Evolutionary conservation across 64 coral and sea anemone species (phyloP).

Genomic region (Pocillopora damicornis): DNA sequence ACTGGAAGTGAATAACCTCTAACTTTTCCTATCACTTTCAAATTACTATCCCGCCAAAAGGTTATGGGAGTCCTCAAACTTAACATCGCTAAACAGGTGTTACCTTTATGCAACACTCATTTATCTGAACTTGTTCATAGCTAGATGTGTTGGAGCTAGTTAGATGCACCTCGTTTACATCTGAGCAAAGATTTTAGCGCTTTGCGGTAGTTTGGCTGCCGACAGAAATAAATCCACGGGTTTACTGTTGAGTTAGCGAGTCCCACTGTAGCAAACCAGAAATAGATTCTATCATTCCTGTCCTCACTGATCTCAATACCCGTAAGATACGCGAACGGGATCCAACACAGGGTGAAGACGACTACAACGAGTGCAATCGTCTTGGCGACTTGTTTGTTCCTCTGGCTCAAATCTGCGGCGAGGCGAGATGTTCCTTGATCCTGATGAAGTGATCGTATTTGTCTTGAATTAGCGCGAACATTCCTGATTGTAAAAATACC

Average conservation of each 20-base stretch:
- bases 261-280: not conserved
- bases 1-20: too few relatives aligned
- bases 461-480: not conserved
- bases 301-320: not conserved
- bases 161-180: not conserved
- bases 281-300: not conserved
- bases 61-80: too few relatives aligned
- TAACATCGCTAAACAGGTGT: too few relatives aligned
- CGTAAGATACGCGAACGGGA: not conserved
- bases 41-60: too few relatives aligned
- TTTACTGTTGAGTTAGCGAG: not conserved
- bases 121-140: too few relatives aligned
- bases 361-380: not conserved
- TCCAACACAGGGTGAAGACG: slow-evolving; percentile 21
- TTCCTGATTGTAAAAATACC: not conserved
- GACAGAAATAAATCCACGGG: slow-evolving; percentile 21
- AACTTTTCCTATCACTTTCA: too few relatives aligned
- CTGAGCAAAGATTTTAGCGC: not conserved
- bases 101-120: too few relatives aligned
- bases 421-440: not conserved
- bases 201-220: not conserved
- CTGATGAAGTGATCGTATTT: not conserved
- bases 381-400: slow-evolving; percentile 19
- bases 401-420: not conserved
- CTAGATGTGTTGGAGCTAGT: too few relatives aligned